phyloP scores from a whole-genome alignment of 2,113 vertebrate genomes.

The Neomonachus schauinslandi region DNA sequence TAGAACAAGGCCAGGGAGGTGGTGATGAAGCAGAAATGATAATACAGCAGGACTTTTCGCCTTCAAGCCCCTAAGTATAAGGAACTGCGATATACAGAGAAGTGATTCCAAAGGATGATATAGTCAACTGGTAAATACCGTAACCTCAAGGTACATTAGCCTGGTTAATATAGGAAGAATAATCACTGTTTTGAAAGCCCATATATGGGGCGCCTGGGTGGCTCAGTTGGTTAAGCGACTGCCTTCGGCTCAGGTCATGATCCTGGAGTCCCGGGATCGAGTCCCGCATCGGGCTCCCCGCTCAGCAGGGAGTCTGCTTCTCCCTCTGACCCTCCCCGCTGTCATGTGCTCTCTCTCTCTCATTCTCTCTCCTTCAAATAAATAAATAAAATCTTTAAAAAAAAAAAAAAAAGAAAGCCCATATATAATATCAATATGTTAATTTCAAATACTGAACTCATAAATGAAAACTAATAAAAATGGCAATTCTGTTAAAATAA shows the following conservation, averaged over 20 bases:
- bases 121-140: not conserved
- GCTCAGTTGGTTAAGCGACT: too few relatives aligned
- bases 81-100: not conserved
- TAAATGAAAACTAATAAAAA: slow-evolving; percentile 42
- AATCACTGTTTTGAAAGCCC: not conserved
- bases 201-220: too few relatives aligned
- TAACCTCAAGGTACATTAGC: not conserved
- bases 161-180: slow-evolving; percentile 27
- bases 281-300: too few relatives aligned
- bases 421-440: slow-evolving; percentile 26
- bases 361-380: too few relatives aligned
- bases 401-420: too few relatives aligned
- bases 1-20: not conserved
- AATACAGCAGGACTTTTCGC: not conserved
- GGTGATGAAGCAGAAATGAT: not conserved
- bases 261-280: too few relatives aligned
- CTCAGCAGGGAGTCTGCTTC: too few relatives aligned
- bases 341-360: too few relatives aligned
- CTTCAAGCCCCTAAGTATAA: not conserved
- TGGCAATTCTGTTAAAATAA: not conserved
- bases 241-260: too few relatives aligned
- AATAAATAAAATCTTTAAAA: too few relatives aligned
- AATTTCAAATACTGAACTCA: not conserved
- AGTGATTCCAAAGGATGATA: not conserved
- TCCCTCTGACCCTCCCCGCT: too few relatives aligned